phyloP scores from a whole-genome alignment of 2,797 vertebrate genomes.

The Poecilia wingei region DNA sequence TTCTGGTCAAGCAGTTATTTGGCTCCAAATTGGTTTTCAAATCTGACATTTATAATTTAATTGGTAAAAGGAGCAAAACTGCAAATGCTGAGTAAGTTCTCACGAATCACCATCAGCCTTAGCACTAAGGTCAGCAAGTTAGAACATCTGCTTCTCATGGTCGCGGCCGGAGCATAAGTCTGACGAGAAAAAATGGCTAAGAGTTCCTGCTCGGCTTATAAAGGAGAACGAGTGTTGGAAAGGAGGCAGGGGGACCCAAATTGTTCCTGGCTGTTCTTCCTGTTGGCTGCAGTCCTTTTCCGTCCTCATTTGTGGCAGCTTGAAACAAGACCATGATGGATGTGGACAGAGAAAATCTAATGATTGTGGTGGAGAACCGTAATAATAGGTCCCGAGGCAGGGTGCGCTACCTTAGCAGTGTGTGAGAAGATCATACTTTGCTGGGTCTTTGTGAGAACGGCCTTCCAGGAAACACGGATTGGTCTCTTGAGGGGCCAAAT shows the following conservation, averaged over 20 bases:
- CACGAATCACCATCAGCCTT: neutral
- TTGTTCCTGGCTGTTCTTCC: neutral
- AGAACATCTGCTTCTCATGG: neutral
- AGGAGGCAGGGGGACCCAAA: neutral
- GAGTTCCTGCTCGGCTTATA: neutral
- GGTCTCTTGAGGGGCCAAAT: neutral
- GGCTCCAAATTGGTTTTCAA: neutral
- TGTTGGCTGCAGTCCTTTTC: neutral
- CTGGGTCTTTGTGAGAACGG: neutral
- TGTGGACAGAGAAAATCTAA: conserved; percentile 5
- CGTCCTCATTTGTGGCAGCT: conserved; percentile 1
- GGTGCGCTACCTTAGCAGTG: conserved; percentile 1
- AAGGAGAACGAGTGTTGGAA: neutral
- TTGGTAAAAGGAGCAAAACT: neutral
- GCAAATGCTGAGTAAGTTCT: neutral
- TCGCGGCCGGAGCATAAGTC: neutral
- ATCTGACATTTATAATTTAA: neutral
- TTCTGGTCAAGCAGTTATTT: neutral
- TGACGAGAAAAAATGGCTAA: no score
- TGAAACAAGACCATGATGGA: conserved; percentile 10
- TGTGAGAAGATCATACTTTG: neutral
- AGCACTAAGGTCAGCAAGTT: neutral
- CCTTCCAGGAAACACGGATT: neutral
- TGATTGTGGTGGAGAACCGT: conserved; percentile 5
- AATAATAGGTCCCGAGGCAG: conserved; percentile 11